A percentile compares a stretch with the other conserved stretches of the same genome.
phyloP scores from a whole-genome alignment of 2,113 vertebrate species.

The Dendropsophus ebraccatus region DNA sequence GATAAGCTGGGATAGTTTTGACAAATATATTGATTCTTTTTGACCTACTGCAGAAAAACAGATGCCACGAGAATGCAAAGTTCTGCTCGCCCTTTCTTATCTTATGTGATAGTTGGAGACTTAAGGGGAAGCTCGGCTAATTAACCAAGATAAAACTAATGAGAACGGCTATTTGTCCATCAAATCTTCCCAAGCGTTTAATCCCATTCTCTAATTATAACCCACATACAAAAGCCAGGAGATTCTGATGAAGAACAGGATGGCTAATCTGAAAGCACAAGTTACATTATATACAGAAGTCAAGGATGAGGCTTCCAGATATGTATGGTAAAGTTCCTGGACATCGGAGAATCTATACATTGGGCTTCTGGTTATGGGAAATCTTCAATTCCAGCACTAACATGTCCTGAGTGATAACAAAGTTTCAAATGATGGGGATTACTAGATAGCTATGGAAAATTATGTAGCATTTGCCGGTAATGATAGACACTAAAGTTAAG shows the following conservation, averaged over 20 bases:
- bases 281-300: background rate
- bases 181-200: conserved; percentile 15
- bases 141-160: conserved; percentile 51
- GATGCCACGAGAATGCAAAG: conserved; percentile 18
- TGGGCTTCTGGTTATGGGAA: background rate
- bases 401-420: too few species aligned
- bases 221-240: background rate
- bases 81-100: conserved; percentile 26
- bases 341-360: background rate
- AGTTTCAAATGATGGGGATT: too few species aligned
- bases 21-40: conserved; percentile 55
- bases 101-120: conserved; percentile 17
- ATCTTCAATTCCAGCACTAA: background rate
- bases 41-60: conserved; percentile 39
- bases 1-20: conserved; percentile 47
- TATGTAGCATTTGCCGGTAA: too few species aligned
- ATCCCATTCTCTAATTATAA: conserved; percentile 49
- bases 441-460: too few species aligned
- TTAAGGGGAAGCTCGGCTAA: conserved; percentile 30
- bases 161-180: conserved; percentile 17
- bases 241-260: background rate
- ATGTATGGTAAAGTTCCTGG: background rate
- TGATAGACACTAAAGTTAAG: too few species aligned
- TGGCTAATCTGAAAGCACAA: background rate
- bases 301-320: background rate